Conservation (phyloP, 2,113 vertebrate species). For the Brachypodius melanocephalos region DNA sequence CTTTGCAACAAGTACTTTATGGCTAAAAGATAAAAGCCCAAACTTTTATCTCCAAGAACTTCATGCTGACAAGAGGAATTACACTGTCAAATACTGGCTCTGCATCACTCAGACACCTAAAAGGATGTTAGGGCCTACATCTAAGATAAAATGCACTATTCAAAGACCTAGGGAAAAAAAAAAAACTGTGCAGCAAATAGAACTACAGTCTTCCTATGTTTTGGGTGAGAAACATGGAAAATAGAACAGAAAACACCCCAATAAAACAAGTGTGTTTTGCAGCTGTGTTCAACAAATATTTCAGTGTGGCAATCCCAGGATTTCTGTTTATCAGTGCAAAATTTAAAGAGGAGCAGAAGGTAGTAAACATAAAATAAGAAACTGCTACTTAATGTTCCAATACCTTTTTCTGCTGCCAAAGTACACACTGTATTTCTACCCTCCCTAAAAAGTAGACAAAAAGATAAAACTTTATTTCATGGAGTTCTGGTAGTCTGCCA, state of each 20-base stretch:
- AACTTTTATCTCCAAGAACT: background rate
- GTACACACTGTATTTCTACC: background rate
- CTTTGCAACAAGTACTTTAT: background rate
- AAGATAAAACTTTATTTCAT: background rate
- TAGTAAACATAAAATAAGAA: background rate
- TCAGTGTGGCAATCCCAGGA: background rate
- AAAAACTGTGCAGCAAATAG: rapidly evolving
- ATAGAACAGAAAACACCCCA: background rate
- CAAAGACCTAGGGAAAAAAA: background rate
- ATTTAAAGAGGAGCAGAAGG: background rate
- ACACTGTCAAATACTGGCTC: background rate
- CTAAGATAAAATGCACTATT: background rate
- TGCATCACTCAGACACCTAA: background rate
- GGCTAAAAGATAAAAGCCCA: background rate
- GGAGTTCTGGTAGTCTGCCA: background rate
- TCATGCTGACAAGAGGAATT: background rate
- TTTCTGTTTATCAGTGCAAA: background rate
- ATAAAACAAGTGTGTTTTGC: background rate
- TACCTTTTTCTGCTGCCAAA: background rate
- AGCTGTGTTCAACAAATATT: background rate
- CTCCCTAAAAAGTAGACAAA: background rate
- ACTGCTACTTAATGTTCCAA: background rate
- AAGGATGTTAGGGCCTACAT: background rate
- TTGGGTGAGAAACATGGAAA: background rate
- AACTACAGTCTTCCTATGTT: background rate